Evolutionary conservation across 2,113 vertebrate genomes (phyloP).

Genomic region (Cricetomys ansorgei): DNA sequence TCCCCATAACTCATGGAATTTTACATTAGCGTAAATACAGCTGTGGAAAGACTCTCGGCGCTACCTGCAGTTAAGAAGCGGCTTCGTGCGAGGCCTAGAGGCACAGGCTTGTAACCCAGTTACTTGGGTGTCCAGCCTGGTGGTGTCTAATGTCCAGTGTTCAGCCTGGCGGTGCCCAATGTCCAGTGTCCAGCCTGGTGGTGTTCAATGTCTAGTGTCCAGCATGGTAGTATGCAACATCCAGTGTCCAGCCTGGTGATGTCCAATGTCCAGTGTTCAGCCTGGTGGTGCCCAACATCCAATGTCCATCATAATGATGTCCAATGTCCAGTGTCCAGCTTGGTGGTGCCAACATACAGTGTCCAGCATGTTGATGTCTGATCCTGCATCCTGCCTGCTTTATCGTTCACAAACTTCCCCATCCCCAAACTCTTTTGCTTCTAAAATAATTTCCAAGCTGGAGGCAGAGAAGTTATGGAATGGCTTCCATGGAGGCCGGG

Average conservation of each 20-base stretch:
- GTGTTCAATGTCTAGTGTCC: no score
- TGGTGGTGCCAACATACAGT: no score
- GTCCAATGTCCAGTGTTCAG: no score
- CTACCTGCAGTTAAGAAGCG: background rate
- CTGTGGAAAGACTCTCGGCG: background rate
- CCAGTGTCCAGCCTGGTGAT: no score
- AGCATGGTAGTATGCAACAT: no score
- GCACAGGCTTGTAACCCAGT: no score
- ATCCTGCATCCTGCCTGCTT: background rate
- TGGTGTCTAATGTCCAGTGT: no score
- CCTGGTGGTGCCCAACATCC: no score
- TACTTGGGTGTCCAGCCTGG: background rate
- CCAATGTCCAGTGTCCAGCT: no score
- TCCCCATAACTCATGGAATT: background rate
- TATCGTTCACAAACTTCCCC: accelerated
- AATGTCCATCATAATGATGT: no score
- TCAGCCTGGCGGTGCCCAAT: no score
- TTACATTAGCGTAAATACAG: background rate
- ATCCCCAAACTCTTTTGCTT: background rate
- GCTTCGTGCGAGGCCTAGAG: background rate
- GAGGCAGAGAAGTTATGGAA: background rate
- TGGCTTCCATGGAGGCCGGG: background rate
- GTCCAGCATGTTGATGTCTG: background rate
- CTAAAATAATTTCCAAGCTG: background rate
- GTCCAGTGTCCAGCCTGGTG: no score